Evolutionary conservation across 2,113 vertebrate species (phyloP).

Genomic region (Ptilonorhynchus violaceus): DNA sequence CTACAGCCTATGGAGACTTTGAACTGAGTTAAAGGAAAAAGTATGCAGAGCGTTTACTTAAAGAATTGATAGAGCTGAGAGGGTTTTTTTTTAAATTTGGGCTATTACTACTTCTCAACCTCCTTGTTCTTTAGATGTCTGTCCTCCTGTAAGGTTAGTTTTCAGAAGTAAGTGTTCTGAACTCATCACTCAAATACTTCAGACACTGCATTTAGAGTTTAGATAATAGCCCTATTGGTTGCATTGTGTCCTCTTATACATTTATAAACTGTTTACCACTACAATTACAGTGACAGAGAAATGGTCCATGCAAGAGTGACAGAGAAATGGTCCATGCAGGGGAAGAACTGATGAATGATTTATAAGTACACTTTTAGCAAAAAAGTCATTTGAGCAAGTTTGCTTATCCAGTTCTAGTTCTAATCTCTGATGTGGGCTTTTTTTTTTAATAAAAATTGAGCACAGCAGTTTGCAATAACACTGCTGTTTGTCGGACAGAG

Average conservation of each 20-base stretch:
- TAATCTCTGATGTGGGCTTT: neutral
- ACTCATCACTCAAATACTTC: neutral
- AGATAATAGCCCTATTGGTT: neutral
- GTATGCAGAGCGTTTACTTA: neutral
- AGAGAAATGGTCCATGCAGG: neutral
- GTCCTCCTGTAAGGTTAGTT: neutral
- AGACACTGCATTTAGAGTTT: neutral
- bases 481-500: neutral
- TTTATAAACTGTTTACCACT: neutral
- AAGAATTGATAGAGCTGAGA: neutral
- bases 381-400: neutral
- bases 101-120: neutral
- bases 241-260: neutral
- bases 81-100: neutral
- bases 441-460: neutral
- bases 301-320: neutral
- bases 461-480: neutral
- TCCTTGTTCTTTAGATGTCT: neutral
- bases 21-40: neutral
- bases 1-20: neutral
- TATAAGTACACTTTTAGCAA: neutral
- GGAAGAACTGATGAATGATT: constrained; percentile 6
- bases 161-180: neutral
- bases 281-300: neutral
- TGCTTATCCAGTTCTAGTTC: neutral